Conservation (phyloP, 2,888 invertebrate species). For the Balanococcus diminutus region DNA sequence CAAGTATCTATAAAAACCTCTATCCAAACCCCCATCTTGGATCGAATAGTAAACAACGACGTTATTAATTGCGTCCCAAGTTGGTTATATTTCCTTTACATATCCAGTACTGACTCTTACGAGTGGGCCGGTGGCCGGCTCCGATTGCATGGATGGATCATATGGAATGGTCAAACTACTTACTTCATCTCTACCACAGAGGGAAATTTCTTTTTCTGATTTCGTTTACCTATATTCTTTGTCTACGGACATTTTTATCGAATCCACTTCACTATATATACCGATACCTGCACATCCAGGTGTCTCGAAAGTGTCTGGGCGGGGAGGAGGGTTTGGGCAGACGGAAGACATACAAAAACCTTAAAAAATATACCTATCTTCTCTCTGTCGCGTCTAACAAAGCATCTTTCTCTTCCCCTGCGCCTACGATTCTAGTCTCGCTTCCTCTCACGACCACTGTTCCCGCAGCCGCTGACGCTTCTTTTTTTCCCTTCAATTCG, state of each 20-base stretch:
- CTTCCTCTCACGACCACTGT: background rate
- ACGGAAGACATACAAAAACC: slow-evolving; percentile 5
- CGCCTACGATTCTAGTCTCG: background rate
- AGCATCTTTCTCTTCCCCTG: background rate
- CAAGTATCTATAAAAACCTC: background rate
- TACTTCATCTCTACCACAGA: background rate
- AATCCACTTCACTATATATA: background rate
- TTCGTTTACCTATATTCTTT: background rate
- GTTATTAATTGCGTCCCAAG: background rate
- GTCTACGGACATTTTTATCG: background rate
- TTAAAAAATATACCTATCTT: slow-evolving; percentile 3
- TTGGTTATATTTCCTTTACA: background rate
- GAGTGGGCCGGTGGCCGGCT: background rate
- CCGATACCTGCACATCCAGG: background rate
- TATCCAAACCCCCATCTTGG: background rate
- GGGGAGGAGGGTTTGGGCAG: background rate
- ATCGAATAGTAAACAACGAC: background rate
- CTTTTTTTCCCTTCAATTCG: background rate
- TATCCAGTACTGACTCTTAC: background rate
- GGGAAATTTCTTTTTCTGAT: background rate
- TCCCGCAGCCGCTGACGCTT: background rate
- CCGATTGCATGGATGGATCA: background rate
- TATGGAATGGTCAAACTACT: background rate
- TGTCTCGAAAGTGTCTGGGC: background rate
- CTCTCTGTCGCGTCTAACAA: background rate